Conservation (phyloP, 2,113 vertebrate genomes). For the Colistium nudipinnis region DNA sequence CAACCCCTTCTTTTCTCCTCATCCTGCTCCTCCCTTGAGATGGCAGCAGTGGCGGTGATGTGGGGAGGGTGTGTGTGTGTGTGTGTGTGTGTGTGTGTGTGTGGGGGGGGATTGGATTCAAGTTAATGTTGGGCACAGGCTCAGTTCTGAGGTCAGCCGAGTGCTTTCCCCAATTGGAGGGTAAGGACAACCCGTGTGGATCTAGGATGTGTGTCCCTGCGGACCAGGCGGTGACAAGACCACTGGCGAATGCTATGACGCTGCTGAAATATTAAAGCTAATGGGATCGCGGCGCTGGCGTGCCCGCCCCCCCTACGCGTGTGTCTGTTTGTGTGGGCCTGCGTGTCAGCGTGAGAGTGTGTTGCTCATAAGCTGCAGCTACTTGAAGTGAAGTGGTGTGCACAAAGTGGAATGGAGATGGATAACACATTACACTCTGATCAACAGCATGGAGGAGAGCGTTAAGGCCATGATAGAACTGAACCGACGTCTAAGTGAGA, state of each 20-base stretch:
- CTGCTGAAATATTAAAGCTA: slow-evolving; percentile 79
- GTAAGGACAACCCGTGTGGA: slow-evolving; percentile 42
- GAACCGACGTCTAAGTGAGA: slow-evolving; percentile 45
- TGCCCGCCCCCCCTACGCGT: neutral
- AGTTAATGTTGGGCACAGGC: slow-evolving; percentile 47
- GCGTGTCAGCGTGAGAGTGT: slow-evolving; percentile 17
- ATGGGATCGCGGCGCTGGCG: slow-evolving; percentile 54
- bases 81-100: neutral
- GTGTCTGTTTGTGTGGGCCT: slow-evolving; percentile 1
- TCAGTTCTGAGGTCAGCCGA: slow-evolving; percentile 60
- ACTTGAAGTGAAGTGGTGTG: slow-evolving; percentile 65
- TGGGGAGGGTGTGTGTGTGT: neutral
- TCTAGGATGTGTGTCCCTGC: slow-evolving; percentile 56
- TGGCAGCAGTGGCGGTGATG: neutral
- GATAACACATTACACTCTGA: slow-evolving; percentile 71
- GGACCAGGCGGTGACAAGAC: slow-evolving; percentile 65
- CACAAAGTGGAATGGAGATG: slow-evolving; percentile 74
- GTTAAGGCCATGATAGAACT: slow-evolving; percentile 41
- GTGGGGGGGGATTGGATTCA: slow-evolving; percentile 2
- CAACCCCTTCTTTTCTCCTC: slow-evolving; percentile 6
- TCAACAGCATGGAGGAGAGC: slow-evolving; percentile 41
- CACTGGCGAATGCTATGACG: slow-evolving; percentile 55
- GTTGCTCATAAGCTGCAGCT: slow-evolving; percentile 54
- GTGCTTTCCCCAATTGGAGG: slow-evolving; percentile 38
- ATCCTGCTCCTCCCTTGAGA: slow-evolving; percentile 42